A percentile compares a stretch with the other conserved stretches of the same genome.
These are phyloP conservation scores for Bos taurus DNA, from an alignment of 2,113 vertebrate species.

Conservation along the genomic window ARS-UCD2.0 NC_037351.1:46643501-46644000, in stretches of 20 bases:
- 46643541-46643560: background rate
- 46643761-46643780: background rate
- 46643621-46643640: background rate
- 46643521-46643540: background rate
- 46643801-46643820: background rate
- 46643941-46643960: background rate
- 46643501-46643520: background rate
- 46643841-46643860: background rate
- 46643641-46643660: background rate
- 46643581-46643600: background rate
- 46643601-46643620: constrained; percentile 11
- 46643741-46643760: background rate
- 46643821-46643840: background rate
- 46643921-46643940: background rate
- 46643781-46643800: background rate
- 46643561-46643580: background rate
- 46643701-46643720: constrained; percentile 10
- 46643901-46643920: background rate
- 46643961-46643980: background rate
- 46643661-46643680: background rate
- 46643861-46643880: background rate
- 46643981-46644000: background rate
- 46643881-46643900: background rate
- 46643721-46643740: background rate
- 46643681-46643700: background rate